Conservation (phyloP, 1,140 invertebrate species). For the Lucilia cuprina region DNA sequence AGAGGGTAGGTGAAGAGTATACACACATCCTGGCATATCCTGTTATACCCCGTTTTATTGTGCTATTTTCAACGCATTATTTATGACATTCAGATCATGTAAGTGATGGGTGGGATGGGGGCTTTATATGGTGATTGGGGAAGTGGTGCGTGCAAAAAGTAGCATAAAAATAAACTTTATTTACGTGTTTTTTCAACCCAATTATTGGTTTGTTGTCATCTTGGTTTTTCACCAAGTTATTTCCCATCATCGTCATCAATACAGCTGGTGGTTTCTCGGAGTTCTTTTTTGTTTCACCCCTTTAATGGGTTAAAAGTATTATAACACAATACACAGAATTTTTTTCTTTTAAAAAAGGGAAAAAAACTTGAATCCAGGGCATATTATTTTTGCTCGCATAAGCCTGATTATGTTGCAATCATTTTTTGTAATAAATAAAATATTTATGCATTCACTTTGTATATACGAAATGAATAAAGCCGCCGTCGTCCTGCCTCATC, state of each 20-base stretch:
- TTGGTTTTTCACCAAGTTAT: not conserved
- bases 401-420: conserved; percentile 3
- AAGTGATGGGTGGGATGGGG: not conserved
- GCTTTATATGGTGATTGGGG: too few species aligned
- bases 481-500: not conserved
- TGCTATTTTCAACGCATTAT: not conserved
- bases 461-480: not conserved
- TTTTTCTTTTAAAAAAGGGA: not conserved
- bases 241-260: not conserved
- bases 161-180: not conserved
- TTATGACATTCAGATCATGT: not conserved
- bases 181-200: not conserved
- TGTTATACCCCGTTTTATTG: not conserved
- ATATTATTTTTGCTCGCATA: not conserved
- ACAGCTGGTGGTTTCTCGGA: not conserved
- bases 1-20: not conserved
- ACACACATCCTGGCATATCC: not conserved
- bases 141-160: not conserved
- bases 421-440: not conserved
- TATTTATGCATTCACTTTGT: conserved; percentile 15
- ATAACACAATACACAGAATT: not conserved
- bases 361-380: not conserved
- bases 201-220: conserved; percentile 12
- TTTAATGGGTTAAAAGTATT: conserved; percentile 3
- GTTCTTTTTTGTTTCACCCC: not conserved